These are phyloP conservation scores for Ooceraea biroi DNA, from an alignment of 1,140 invertebrate genomes.

Conservation along the genomic window DNA sequence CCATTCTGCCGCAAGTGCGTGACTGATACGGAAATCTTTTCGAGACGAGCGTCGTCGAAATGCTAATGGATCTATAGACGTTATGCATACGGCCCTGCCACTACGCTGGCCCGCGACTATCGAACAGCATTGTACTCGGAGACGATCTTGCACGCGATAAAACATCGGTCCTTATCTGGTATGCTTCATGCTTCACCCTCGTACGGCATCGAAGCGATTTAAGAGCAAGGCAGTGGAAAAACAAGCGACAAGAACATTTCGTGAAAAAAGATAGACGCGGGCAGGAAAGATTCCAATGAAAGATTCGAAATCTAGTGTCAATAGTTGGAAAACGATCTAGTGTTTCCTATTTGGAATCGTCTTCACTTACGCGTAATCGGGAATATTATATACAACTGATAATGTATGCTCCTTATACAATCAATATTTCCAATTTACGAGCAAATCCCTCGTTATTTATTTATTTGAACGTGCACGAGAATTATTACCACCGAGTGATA, in stretches of 20 bases:
- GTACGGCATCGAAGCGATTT: no score
- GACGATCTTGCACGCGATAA: conserved; percentile 55
- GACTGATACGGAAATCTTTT: conserved; percentile 61
- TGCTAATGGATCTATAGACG: conserved; percentile 57
- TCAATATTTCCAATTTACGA: no score
- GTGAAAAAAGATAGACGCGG: background rate
- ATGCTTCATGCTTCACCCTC: no score
- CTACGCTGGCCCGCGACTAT: background rate
- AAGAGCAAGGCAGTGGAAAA: background rate
- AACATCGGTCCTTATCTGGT: background rate
- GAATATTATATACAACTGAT: no score
- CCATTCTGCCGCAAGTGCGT: conserved; percentile 58
- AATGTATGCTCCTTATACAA: no score
- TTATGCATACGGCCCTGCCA: conserved; percentile 46
- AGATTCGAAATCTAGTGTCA: no score
- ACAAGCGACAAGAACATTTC: no score
- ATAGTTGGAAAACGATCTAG: background rate
- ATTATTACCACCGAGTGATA: no score
- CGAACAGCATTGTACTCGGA: conserved; percentile 23
- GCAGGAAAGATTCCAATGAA: background rate
- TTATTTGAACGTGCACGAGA: no score
- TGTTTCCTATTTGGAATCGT: background rate
- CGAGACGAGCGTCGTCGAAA: conserved; percentile 48
- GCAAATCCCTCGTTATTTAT: no score
- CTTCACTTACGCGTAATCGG: no score